A percentile compares a stretch with the other conserved stretches of the same genome.
These are phyloP conservation scores for Montipora sp. DNA, from an alignment of 64 coral and sea anemone species.

Conservation along the genomic window DNA sequence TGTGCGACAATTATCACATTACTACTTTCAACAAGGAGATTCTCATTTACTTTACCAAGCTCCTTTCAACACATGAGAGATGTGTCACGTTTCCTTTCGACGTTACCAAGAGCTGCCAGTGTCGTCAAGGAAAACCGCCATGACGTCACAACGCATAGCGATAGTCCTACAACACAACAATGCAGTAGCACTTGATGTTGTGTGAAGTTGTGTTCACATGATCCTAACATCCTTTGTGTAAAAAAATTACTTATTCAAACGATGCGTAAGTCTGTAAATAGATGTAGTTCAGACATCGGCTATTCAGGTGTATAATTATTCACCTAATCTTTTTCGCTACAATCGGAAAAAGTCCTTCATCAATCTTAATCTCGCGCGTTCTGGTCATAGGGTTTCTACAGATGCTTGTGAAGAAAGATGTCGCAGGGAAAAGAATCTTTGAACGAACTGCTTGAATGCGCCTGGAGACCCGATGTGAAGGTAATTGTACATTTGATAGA, in stretches of 20 bases:
- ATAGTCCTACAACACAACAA: not conserved
- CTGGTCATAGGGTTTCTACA: not conserved
- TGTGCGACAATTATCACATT: no score
- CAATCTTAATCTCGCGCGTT: not conserved
- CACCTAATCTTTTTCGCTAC: not conserved
- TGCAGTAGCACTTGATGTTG: not conserved
- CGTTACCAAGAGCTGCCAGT: not conserved
- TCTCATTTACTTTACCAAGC: no score
- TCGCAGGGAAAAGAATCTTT: constrained; percentile 27
- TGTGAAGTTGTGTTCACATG: not conserved
- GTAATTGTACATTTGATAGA: not conserved
- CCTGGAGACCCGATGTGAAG: constrained; percentile 43
- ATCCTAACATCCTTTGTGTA: constrained; percentile 2
- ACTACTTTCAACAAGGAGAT: no score
- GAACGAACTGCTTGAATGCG: constrained; percentile 12
- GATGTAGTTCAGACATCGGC: constrained; percentile 5
- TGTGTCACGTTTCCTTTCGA: no score
- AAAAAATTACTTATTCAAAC: constrained; percentile 43
- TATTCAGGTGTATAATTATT: constrained; percentile 11
- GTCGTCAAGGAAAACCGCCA: not conserved
- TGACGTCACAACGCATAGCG: constrained; percentile 35
- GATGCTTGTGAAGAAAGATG: not conserved
- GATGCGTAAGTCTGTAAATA: constrained; percentile 30
- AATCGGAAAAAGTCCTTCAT: not conserved
- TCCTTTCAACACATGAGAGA: no score